A percentile compares a stretch with the other conserved stretches of the same genome.
Evolutionary conservation across 2,888 invertebrate species (phyloP).

Genomic region (Chydorus sphaericus): DNA sequence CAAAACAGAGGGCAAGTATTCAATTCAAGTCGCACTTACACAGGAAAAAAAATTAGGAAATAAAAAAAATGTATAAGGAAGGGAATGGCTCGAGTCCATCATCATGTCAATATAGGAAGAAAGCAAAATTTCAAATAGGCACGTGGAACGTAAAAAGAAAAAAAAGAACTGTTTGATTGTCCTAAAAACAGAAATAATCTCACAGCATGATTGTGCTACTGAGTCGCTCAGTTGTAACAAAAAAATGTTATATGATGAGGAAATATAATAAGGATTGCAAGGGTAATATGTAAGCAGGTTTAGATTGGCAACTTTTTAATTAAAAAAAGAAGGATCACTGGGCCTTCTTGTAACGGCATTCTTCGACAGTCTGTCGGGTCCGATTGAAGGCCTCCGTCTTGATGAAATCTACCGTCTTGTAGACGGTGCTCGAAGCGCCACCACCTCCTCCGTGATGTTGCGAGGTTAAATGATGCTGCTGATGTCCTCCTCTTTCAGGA

Average conservation of each 20-base stretch:
- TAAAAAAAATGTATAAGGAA: not conserved
- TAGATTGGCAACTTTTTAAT: not conserved
- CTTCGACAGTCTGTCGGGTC: conserved; percentile 63
- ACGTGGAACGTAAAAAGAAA: not conserved
- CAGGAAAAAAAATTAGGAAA: not conserved
- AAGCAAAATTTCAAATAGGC: not conserved
- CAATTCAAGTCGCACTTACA: too few species aligned
- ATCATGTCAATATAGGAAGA: not conserved
- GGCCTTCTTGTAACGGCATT: conserved; percentile 33
- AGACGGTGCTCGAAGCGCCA: conserved; percentile 40
- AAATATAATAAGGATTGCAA: not conserved
- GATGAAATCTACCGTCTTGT: conserved; percentile 84
- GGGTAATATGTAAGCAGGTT: not conserved
- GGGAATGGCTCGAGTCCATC: conserved; percentile 7
- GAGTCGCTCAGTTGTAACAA: not conserved
- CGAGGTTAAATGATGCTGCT: too few species aligned
- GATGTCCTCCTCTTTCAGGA: conserved; percentile 20
- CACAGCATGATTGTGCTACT: not conserved
- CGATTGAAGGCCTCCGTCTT: conserved; percentile 87
- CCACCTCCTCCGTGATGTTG: not conserved
- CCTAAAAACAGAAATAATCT: conserved; percentile 3
- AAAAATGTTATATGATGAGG: not conserved
- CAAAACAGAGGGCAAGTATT: too few species aligned
- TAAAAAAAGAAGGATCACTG: not conserved
- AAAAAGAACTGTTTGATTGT: not conserved